phyloP scores from a whole-genome alignment of 2,797 vertebrate genomes.

The Leptoclinus maculatus region DNA sequence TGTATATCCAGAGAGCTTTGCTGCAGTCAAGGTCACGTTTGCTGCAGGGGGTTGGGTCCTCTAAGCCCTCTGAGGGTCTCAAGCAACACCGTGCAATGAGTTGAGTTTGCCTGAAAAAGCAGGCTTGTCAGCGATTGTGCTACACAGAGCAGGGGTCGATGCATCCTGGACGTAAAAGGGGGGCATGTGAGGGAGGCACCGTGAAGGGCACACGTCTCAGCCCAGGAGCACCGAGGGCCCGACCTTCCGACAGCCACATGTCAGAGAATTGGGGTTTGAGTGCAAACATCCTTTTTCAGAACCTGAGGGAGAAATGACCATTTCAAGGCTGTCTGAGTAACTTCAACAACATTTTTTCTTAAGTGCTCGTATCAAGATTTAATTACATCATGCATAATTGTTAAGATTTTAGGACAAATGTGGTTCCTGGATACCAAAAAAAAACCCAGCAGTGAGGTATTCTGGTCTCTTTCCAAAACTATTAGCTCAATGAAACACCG shows the following conservation, averaged over 20 bases:
- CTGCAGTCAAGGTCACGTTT: slow-evolving; percentile 55
- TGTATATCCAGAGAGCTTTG: slow-evolving; percentile 9
- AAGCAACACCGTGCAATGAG: slow-evolving; percentile 44
- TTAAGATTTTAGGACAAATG: slow-evolving; percentile 2
- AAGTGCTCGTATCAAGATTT: slow-evolving; percentile 13
- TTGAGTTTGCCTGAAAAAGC: slow-evolving; percentile 60
- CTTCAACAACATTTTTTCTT: not conserved
- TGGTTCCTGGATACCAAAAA: not conserved
- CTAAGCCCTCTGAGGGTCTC: slow-evolving; percentile 43
- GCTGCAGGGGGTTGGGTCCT: slow-evolving; percentile 9
- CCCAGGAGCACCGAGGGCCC: slow-evolving; percentile 11
- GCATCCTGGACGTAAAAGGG: slow-evolving; percentile 44
- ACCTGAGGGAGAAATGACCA: not conserved
- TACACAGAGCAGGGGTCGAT: slow-evolving; percentile 31
- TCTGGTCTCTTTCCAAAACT: slow-evolving; percentile 16
- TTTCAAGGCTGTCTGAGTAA: not conserved
- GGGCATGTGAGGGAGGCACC: not conserved
- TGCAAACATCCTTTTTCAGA: slow-evolving; percentile 2
- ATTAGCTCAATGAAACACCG: slow-evolving; percentile 25
- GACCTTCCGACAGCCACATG: slow-evolving; percentile 3
- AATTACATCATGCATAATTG: slow-evolving; percentile 14
- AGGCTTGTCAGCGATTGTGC: slow-evolving; percentile 53
- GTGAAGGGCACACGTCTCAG: slow-evolving; percentile 34
- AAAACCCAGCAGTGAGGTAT: not conserved
- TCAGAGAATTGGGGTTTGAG: slow-evolving; percentile 5